Conservation (phyloP, 2,113 vertebrate species). For the Leptobrachium leishanense region DNA sequence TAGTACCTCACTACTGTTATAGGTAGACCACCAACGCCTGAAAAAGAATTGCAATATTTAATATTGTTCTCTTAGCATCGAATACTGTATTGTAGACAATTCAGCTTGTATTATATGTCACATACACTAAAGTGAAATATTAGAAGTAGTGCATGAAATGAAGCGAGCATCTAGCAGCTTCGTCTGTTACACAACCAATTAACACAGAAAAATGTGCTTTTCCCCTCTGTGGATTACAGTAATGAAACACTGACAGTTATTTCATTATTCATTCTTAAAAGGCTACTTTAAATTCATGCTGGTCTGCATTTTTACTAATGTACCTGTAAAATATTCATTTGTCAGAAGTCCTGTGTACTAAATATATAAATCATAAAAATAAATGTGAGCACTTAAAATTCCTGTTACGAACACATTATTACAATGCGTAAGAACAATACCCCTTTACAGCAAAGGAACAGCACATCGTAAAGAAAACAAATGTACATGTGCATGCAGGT, state of each 20-base stretch:
- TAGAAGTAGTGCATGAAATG: neutral
- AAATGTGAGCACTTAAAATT: no score
- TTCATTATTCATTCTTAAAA: neutral
- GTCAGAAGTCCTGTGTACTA: neutral
- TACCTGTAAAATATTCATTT: neutral
- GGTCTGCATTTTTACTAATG: neutral
- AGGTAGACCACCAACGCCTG: no score
- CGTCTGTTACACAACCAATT: neutral
- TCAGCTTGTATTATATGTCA: no score
- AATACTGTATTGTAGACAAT: no score
- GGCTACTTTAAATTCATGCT: neutral
- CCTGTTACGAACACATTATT: no score
- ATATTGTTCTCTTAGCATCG: no score
- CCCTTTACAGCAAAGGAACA: no score
- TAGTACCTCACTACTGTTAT: no score
- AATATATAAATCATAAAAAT: neutral
- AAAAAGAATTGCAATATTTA: no score
- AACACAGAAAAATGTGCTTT: neutral
- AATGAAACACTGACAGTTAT: neutral
- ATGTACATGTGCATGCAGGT: no score
- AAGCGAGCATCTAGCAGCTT: neutral
- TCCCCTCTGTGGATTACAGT: neutral
- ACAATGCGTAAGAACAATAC: no score
- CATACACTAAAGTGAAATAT: neutral
- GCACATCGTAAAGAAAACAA: no score